Evolutionary conservation across 2,888 invertebrate genomes (phyloP), one percentile per base, ranked within the genome.

Genomic region (Drosophila glabriapex): DNA sequence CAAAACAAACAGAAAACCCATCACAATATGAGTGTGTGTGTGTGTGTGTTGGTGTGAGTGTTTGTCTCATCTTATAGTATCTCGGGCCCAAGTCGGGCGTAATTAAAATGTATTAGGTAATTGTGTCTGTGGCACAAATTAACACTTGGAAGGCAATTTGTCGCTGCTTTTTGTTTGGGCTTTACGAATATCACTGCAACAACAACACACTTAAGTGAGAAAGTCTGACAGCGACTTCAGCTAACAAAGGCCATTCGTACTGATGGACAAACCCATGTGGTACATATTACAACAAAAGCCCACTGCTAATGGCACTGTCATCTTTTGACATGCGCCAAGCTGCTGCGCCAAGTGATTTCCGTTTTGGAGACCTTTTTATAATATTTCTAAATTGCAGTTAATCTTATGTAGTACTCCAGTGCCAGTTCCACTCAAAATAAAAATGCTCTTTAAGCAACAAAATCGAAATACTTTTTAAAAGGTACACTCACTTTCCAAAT

Each of bases 81-180:
- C 65, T 62, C 69, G 67, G 49, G 68, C 59, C 67, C 73, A 78
- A 81, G 71, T 77, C 75, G 55, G 67, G 60, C 84, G 75, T 84
- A 85, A 85, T 85, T 85, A 85, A 85, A 85, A 85, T 85, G 85
- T 85, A 87, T 85, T 85, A 89, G 88, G 85, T 85, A 85, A 85
- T 85, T 85, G 85, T 82, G 90, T 89, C 85, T 85, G 88, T 82
- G 85, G 85, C 90, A 89, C 85, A 84, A 85, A 85, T 85, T 85
- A 85, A 89, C 90, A 87, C 90, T 73, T 82, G 76, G 68, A 69
- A 84, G 72, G 74, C 90, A 84, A 85, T 89, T 85, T 82, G 85
- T 89, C 86, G 81, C 55, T 67, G 59, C 52, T 43, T 70, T 86
- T 83, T 65, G 58, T 59, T 80, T 76, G 35, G 65, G 66, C 59